Percentiles rank a stretch among this genome's conserved stretches.
Conservation (phyloP, 1,140 invertebrate species). For the Laodelphax striatellus region DNA sequence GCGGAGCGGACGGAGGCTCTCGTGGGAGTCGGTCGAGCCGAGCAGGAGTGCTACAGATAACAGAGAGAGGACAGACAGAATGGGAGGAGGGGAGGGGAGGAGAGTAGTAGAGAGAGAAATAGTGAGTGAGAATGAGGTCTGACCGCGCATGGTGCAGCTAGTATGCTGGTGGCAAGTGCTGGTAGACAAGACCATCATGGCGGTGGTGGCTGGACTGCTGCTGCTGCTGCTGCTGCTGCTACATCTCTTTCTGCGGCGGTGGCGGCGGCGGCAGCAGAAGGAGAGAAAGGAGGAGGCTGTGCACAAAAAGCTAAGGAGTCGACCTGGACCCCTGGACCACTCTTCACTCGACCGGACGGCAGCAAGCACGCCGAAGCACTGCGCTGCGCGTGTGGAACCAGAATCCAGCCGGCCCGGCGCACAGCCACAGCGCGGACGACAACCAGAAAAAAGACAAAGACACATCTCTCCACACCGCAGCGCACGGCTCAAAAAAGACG, state of each 20-base stretch:
- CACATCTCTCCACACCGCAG: background rate
- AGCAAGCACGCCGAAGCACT: background rate
- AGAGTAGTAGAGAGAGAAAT: background rate
- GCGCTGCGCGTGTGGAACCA: background rate
- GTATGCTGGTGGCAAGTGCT: background rate
- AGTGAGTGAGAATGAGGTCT: background rate
- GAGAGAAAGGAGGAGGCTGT: too few species aligned
- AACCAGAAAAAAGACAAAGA: background rate
- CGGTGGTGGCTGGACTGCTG: background rate
- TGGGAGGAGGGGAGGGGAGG: background rate
- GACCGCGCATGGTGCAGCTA: conserved; percentile 1
- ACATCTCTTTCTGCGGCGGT: too few species aligned
- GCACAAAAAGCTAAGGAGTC: too few species aligned
- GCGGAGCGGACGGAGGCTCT: too few species aligned
- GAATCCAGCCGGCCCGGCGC: background rate
- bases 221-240: too few species aligned
- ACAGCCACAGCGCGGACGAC: background rate
- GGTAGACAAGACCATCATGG: background rate
- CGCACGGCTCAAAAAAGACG: background rate
- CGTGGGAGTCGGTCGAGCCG: too few species aligned
- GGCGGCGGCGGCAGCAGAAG: too few species aligned
- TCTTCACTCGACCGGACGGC: background rate
- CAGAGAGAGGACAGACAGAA: background rate
- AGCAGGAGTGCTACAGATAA: background rate
- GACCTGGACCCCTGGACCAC: background rate